phyloP scores from a whole-genome alignment of 2,888 invertebrate genomes.

The Rhorus exstirpatorius region DNA sequence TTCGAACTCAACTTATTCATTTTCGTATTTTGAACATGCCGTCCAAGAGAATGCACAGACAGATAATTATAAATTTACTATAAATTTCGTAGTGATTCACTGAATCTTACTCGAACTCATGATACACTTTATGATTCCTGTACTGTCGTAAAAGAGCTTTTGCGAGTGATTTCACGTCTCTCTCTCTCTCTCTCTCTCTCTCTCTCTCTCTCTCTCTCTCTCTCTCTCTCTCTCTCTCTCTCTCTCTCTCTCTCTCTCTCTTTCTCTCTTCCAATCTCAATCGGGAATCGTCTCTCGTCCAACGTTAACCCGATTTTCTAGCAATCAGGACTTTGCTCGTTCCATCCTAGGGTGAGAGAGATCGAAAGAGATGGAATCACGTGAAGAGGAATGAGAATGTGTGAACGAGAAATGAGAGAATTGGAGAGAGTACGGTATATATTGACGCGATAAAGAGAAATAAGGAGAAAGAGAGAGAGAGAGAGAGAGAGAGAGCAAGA shows the following conservation, averaged over 20 bases:
- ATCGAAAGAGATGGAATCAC: background rate
- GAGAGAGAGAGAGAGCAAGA: slow-evolving; percentile 19
- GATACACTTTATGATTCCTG: slow-evolving; percentile 30
- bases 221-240: background rate
- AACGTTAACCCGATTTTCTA: slow-evolving; percentile 75
- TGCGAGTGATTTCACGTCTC: slow-evolving; percentile 21
- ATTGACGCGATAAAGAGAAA: slow-evolving; percentile 6
- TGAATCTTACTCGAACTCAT: slow-evolving; percentile 5
- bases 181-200: background rate
- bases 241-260: slow-evolving; percentile 7
- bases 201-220: slow-evolving; percentile 20
- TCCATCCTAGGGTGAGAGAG: slow-evolving; percentile 51
- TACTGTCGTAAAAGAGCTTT: slow-evolving; percentile 14
- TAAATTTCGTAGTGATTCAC: background rate
- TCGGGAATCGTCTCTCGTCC: slow-evolving; percentile 3
- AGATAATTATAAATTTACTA: slow-evolving; percentile 8
- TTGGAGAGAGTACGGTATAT: slow-evolving; percentile 8
- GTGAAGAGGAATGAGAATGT: slow-evolving; percentile 5
- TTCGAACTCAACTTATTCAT: background rate
- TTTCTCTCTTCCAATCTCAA: slow-evolving; percentile 32
- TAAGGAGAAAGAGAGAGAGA: slow-evolving; percentile 6
- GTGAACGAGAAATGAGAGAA: slow-evolving; percentile 40
- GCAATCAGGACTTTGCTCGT: slow-evolving; percentile 73
- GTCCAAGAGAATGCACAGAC: background rate
- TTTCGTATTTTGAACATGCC: background rate